These are phyloP conservation scores for Hapalemur alaotrensis DNA, from an alignment of 2,797 vertebrate species.

Conservation along the genomic window DNA sequence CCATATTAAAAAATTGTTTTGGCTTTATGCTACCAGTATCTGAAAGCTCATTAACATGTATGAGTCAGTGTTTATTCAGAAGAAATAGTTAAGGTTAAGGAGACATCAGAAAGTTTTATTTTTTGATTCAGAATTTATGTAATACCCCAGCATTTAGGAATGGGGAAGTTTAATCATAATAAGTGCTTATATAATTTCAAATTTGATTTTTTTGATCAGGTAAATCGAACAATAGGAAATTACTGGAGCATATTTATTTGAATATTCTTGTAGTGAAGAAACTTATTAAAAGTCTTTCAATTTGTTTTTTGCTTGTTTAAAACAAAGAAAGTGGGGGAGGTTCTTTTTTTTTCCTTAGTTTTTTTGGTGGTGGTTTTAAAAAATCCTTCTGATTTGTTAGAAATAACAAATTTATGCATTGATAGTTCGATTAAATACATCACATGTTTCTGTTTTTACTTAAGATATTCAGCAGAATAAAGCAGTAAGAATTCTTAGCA, in stretches of 20 bases:
- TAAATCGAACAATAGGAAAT: background rate
- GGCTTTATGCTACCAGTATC: background rate
- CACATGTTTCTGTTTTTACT: background rate
- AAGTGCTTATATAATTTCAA: background rate
- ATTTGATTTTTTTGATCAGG: background rate
- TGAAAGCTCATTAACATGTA: background rate
- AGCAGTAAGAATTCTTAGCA: background rate
- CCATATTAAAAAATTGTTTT: background rate
- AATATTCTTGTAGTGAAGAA: background rate
- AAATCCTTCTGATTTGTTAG: background rate
- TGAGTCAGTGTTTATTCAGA: background rate
- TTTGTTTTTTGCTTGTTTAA: background rate
- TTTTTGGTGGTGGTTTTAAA: background rate
- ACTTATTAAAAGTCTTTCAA: background rate
- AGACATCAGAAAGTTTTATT: background rate
- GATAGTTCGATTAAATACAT: background rate
- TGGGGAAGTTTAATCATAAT: background rate
- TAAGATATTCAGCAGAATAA: background rate
- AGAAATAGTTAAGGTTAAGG: background rate
- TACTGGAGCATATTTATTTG: background rate
- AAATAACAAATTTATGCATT: background rate
- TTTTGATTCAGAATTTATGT: background rate
- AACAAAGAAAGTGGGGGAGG: fast-evolving
- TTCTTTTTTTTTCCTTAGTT: background rate
- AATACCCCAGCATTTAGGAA: background rate